Evolutionary conservation across 2,113 vertebrate genomes (phyloP).

Genomic region (Fulmarus glacialis): DNA sequence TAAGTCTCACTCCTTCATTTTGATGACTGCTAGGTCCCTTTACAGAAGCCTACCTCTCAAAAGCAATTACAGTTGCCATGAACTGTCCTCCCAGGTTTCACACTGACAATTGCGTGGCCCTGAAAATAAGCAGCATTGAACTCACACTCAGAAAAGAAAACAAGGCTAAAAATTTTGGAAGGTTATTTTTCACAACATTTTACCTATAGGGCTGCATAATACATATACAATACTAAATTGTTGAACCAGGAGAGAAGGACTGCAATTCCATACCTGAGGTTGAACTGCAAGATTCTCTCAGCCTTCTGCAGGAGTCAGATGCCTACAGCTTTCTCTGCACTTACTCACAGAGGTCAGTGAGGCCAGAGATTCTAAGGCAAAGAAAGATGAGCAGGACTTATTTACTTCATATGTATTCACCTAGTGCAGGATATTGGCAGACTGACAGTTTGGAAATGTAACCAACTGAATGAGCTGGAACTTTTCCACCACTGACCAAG

Average conservation of each 20-base stretch:
- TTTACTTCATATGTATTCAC: neutral
- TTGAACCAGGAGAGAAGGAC: neutral
- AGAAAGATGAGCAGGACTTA: neutral
- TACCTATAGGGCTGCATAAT: neutral
- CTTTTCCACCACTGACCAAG: neutral
- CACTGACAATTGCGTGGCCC: neutral
- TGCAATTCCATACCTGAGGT: neutral
- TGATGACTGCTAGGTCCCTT: neutral
- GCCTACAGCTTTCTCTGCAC: neutral
- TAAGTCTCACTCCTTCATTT: neutral
- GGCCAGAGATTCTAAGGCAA: neutral
- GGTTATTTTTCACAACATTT: neutral
- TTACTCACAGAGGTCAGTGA: neutral
- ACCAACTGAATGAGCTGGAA: neutral
- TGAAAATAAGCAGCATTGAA: neutral
- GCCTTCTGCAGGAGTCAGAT: neutral
- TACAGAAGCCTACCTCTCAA: neutral
- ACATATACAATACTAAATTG: fast-evolving
- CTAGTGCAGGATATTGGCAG: neutral
- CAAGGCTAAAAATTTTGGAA: neutral
- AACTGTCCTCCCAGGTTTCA: neutral
- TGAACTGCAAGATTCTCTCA: neutral
- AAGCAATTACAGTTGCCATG: neutral
- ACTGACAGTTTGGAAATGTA: neutral
- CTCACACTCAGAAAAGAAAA: neutral